These are phyloP conservation scores for Dynastes hyllus DNA, from an alignment of 2,888 invertebrate genomes.

Conservation along the genomic window DNA sequence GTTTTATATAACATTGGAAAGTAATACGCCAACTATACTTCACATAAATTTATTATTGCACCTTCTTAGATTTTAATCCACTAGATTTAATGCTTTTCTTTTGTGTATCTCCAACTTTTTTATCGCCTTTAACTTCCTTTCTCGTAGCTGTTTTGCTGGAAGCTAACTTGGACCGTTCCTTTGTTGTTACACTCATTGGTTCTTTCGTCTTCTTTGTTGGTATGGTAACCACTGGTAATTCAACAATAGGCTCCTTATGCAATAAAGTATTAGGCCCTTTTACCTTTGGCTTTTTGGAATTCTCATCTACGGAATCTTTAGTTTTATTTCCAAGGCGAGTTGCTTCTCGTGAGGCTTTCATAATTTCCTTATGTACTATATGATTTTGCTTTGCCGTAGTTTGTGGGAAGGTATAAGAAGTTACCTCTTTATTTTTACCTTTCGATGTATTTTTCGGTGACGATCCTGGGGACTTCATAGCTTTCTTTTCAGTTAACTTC, in stretches of 20 bases:
- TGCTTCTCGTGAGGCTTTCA: not conserved
- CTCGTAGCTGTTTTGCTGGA: not conserved
- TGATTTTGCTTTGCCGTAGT: not conserved
- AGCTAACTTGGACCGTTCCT: conserved; percentile 6
- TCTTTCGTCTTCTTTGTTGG: conserved; percentile 7
- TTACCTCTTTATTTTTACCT: conserved; percentile 25
- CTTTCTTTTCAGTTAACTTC: conserved; percentile 4
- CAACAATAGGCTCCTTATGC: conserved; percentile 18
- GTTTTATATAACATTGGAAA: too few relatives aligned
- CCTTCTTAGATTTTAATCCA: conserved; percentile 20
- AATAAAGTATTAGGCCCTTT: conserved; percentile 34
- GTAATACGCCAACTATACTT: not conserved
- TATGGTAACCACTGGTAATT: not conserved
- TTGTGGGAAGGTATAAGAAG: conserved; percentile 12
- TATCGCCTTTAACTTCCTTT: conserved; percentile 19
- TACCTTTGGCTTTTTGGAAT: conserved; percentile 17
- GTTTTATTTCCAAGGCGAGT: conserved; percentile 1
- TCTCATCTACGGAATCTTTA: conserved; percentile 4
- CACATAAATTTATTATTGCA: conserved; percentile 29
- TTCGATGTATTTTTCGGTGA: conserved; percentile 18
- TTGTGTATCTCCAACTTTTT: conserved; percentile 1
- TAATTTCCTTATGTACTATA: not conserved
- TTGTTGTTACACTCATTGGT: not conserved
- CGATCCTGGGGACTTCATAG: conserved; percentile 18
- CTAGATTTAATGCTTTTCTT: conserved; percentile 15